Evolutionary conservation across 2,888 invertebrate genomes (phyloP).

Genomic region (Apodemia hepburni): DNA sequence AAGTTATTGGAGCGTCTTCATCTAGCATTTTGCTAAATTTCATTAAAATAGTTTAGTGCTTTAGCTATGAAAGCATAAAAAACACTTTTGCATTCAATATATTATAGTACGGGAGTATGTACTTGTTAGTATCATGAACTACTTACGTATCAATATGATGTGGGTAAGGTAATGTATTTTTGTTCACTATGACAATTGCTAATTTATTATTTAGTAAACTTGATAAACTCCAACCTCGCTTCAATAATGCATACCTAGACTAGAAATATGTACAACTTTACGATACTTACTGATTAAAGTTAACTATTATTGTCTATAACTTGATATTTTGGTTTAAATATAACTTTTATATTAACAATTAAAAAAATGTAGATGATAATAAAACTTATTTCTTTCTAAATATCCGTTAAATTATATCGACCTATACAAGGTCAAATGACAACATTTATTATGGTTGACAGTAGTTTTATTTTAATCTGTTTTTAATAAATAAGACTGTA

Average conservation of each 20-base stretch:
- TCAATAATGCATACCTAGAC: background rate
- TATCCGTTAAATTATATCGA: no score
- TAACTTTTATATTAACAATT: background rate
- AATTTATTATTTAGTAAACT: background rate
- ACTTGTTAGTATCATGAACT: no score
- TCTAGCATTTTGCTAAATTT: no score
- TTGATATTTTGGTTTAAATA: slow-evolving; percentile 33
- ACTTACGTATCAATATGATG: no score
- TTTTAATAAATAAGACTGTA: background rate
- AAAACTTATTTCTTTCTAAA: background rate
- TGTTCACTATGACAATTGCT: no score
- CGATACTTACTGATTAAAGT: background rate
- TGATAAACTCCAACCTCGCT: background rate
- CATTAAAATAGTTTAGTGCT: no score
- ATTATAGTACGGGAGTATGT: no score
- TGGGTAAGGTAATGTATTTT: no score
- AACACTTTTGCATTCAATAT: no score
- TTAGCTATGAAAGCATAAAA: no score
- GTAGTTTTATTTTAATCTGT: background rate
- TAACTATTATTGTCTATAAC: slow-evolving; percentile 36
- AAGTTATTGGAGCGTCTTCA: no score
- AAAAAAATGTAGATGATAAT: background rate
- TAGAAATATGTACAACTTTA: slow-evolving; percentile 7
- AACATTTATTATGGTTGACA: background rate
- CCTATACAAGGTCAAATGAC: background rate